These are phyloP conservation scores for Clarias pachynema DNA, from an alignment of 2,797 vertebrate genomes.

Conservation along the genomic window DNA sequence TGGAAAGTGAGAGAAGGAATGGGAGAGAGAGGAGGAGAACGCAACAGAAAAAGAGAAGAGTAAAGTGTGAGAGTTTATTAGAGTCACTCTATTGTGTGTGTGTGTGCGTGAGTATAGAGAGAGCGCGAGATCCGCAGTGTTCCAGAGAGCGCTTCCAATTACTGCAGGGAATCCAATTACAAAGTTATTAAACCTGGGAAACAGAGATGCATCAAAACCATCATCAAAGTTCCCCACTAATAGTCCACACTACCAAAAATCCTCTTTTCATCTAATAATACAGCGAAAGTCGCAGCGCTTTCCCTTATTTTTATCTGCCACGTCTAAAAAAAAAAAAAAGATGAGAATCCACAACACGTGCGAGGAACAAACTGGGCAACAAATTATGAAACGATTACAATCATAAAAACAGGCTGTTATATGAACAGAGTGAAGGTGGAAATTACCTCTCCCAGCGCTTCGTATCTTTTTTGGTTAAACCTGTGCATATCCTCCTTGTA, in stretches of 20 bases:
- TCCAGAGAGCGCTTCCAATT: conserved; percentile 52
- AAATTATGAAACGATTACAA: conserved; percentile 32
- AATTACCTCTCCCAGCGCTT: conserved; percentile 95
- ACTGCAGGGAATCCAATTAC: conserved; percentile 54
- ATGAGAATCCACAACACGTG: not conserved
- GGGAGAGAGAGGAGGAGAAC: not conserved
- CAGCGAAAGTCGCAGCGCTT: conserved; percentile 14
- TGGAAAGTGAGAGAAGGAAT: conserved; percentile 1
- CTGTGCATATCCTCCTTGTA: conserved; percentile 94
- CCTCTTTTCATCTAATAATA: conserved; percentile 42
- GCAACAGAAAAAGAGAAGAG: not conserved
- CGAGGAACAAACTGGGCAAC: conserved; percentile 15
- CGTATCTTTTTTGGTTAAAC: conserved; percentile 98
- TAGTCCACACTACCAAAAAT: conserved; percentile 43
- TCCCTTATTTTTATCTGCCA: conserved; percentile 20
- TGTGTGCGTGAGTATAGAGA: conserved; percentile 24
- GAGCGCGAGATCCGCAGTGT: conserved; percentile 31
- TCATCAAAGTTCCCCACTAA: conserved; percentile 51
- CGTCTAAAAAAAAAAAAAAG: not conserved
- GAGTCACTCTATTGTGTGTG: conserved; percentile 28
- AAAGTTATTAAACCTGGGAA: conserved; percentile 56
- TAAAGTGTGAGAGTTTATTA: conserved; percentile 35
- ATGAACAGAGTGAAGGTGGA: not conserved
- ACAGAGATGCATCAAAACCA: conserved; percentile 55
- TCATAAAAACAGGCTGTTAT: not conserved